Conservation (phyloP, 2,888 invertebrate genomes). For the Stegana nigrithorax region DNA sequence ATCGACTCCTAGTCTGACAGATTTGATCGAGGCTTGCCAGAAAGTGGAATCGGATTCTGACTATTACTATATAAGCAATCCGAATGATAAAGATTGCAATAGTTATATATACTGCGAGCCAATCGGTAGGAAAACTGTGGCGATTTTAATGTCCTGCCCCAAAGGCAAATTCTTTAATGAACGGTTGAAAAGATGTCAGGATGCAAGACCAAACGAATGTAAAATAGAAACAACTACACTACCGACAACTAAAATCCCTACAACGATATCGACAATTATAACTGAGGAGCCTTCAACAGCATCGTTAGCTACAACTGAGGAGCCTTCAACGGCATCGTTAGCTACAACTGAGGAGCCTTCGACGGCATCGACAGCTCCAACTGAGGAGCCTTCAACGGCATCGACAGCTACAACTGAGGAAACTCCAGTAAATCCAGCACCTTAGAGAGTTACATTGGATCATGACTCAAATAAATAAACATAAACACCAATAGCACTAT, state of each 20-base stretch:
- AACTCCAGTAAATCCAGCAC: too few species aligned
- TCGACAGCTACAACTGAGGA: too few species aligned
- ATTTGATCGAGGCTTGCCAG: neutral
- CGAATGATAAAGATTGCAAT: neutral
- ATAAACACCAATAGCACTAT: too few species aligned
- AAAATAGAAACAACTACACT: slow-evolving; percentile 1
- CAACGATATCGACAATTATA: neutral
- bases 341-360: neutral
- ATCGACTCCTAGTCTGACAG: neutral
- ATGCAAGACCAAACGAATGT: neutral
- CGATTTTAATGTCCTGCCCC: neutral
- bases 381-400: too few species aligned
- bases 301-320: too few species aligned
- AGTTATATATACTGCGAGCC: slow-evolving; percentile 12
- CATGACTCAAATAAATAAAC: too few species aligned
- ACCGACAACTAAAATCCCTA: neutral
- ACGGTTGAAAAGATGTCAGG: neutral
- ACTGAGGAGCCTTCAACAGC: too few species aligned
- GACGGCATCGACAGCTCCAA: neutral
- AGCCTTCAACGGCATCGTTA: neutral
- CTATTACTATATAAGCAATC: slow-evolving; percentile 7
- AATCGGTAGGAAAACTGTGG: neutral
- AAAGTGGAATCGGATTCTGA: neutral
- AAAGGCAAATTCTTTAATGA: neutral
- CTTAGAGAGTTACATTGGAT: too few species aligned